These are phyloP conservation scores for Pontoporia blainvillei DNA, from an alignment of 2,113 vertebrate species.

Conservation along the genomic window DNA sequence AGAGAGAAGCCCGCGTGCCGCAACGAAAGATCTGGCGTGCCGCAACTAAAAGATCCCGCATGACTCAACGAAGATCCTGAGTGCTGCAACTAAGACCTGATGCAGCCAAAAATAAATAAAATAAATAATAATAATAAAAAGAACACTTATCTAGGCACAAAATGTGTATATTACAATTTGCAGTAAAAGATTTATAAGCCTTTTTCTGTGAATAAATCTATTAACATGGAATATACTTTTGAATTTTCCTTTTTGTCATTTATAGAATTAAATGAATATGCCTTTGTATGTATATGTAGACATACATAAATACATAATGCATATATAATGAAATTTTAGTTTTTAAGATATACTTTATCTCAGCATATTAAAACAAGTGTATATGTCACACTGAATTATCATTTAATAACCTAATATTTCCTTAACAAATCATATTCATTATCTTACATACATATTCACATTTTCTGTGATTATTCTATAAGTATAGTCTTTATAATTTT, in stretches of 20 bases:
- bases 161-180: not conserved
- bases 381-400: not conserved
- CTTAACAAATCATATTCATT: not conserved
- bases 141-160: not conserved
- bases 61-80: too few species aligned
- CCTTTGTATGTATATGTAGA: not conserved
- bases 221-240: not conserved
- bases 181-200: not conserved
- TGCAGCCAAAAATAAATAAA: too few species aligned
- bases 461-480: not conserved
- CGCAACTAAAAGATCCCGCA: too few species aligned
- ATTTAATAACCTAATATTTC: not conserved
- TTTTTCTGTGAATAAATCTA: slow-evolving; percentile 21
- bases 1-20: too few species aligned
- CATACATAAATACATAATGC: not conserved
- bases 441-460: not conserved
- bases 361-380: not conserved
- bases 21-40: too few species aligned
- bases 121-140: not conserved
- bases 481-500: not conserved
- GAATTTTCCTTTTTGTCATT: slow-evolving; percentile 13
- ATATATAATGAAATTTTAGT: not conserved
- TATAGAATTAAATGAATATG: not conserved
- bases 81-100: too few species aligned
- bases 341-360: not conserved